Evolutionary conservation across 2,888 invertebrate genomes (phyloP).

Genomic region (Phortica magna): DNA sequence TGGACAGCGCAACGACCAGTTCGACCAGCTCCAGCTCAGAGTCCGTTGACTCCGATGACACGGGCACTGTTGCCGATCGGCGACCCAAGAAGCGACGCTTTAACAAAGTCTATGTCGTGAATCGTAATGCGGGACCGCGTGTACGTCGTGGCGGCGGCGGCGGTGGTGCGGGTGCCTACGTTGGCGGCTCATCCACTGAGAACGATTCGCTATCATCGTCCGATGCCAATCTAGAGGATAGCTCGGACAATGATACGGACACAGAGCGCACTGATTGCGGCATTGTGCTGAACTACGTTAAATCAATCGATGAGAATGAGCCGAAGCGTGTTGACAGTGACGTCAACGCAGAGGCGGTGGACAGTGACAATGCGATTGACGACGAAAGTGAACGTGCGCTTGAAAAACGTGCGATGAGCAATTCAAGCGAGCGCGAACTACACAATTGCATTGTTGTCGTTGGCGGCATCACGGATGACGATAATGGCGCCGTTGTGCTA

Average conservation of each 20-base stretch:
- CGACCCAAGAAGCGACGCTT: slow-evolving; percentile 80
- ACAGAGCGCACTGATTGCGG: slow-evolving; percentile 79
- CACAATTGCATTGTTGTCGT: slow-evolving; percentile 74
- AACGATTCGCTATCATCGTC: slow-evolving; percentile 81
- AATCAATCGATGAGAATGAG: slow-evolving; percentile 58
- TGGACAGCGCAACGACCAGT: slow-evolving; percentile 66
- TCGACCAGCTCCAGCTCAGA: slow-evolving; percentile 76
- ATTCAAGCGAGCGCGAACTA: slow-evolving; percentile 66
- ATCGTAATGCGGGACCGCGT: slow-evolving; percentile 77
- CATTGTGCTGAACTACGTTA: slow-evolving; percentile 76
- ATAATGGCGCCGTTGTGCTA: slow-evolving; percentile 67
- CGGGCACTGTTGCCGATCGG: slow-evolving; percentile 80
- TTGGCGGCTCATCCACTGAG: slow-evolving; percentile 80
- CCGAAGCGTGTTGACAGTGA: slow-evolving; percentile 40
- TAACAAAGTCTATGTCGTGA: slow-evolving; percentile 84
- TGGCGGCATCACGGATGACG: slow-evolving; percentile 70
- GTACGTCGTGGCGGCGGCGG: slow-evolving; percentile 31
- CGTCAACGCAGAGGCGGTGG: slow-evolving; percentile 54
- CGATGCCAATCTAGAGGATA: slow-evolving; percentile 80
- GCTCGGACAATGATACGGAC: slow-evolving; percentile 83
- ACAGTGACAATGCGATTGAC: slow-evolving; percentile 30
- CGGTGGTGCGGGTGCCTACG: slow-evolving; percentile 23
- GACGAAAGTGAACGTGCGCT: slow-evolving; percentile 64
- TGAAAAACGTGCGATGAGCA: slow-evolving; percentile 50
- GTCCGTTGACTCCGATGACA: slow-evolving; percentile 79